Percentiles rank a stretch among this genome's conserved stretches.
Evolutionary conservation across 2,113 vertebrate species (phyloP).

Genomic region (Pollimyrus isidori): DNA sequence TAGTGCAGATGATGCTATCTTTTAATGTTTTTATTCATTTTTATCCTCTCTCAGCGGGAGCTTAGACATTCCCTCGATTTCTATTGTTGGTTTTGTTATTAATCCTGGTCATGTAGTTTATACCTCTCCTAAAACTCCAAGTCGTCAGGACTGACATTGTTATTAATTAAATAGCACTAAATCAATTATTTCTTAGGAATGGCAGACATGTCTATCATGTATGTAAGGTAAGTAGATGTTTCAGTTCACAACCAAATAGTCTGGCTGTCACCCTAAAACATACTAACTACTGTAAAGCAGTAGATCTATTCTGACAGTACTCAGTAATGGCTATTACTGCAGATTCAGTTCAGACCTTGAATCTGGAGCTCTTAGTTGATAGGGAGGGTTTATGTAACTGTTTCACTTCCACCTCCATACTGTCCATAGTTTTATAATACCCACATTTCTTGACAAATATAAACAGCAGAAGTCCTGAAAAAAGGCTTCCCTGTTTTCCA

Average conservation of each 20-base stretch:
- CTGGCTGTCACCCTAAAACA: neutral
- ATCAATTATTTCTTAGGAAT: neutral
- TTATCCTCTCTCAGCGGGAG: neutral
- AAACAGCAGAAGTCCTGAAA: slow-evolving; percentile 30
- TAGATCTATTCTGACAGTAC: neutral
- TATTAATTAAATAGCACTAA: neutral
- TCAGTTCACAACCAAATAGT: neutral
- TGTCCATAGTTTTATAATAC: slow-evolving; percentile 15
- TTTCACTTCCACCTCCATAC: slow-evolving; percentile 26
- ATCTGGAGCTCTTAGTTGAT: neutral
- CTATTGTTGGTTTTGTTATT: neutral
- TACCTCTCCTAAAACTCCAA: neutral
- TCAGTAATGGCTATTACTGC: neutral
- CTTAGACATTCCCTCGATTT: neutral
- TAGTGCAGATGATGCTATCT: neutral
- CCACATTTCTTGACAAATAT: slow-evolving; percentile 32
- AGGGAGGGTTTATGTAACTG: slow-evolving; percentile 35
- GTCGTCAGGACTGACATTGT: neutral
- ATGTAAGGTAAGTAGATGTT: neutral
- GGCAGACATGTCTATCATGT: neutral
- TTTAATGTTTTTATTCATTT: neutral
- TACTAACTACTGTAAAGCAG: neutral
- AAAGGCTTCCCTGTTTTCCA: slow-evolving; percentile 53
- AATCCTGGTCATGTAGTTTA: neutral
- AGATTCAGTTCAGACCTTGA: neutral